These are phyloP conservation scores for Cyanocitta stelleri DNA, from an alignment of 2,113 vertebrate genomes.

Conservation along the genomic window DNA sequence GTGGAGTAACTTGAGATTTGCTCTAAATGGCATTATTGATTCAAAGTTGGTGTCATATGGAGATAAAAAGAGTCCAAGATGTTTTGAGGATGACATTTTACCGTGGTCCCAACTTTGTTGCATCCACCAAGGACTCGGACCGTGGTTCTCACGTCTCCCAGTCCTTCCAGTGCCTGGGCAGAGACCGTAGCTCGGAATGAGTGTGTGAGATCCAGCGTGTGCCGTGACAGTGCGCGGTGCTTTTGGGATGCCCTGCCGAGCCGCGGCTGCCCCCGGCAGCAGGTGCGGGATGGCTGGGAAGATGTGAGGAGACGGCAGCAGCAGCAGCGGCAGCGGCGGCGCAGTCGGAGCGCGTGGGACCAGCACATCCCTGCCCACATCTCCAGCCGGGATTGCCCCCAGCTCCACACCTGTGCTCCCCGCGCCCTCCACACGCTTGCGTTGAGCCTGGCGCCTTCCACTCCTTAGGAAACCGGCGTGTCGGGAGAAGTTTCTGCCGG, in stretches of 20 bases:
- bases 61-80: neutral
- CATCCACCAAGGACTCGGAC: neutral
- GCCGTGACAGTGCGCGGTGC: accelerated
- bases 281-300: accelerated
- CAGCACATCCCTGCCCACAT: neutral
- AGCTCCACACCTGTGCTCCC: neutral
- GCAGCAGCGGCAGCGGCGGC: neutral
- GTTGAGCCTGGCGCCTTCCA: neutral
- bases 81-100: neutral
- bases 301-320: accelerated
- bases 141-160: accelerated
- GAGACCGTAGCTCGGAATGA: accelerated
- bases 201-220: accelerated
- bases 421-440: neutral
- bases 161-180: neutral
- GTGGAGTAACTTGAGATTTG: neutral
- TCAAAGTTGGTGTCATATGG: neutral
- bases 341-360: accelerated
- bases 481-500: neutral
- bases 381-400: neutral
- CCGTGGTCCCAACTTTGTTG: accelerated
- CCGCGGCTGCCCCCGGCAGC: accelerated
- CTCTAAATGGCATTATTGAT: neutral
- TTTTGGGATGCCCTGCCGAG: neutral
- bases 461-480: neutral